Evolutionary conservation across 2,797 vertebrate genomes (phyloP), one percentile per base, ranked within the genome.

Genomic region (Rhabdophis nuchalis): DNA sequence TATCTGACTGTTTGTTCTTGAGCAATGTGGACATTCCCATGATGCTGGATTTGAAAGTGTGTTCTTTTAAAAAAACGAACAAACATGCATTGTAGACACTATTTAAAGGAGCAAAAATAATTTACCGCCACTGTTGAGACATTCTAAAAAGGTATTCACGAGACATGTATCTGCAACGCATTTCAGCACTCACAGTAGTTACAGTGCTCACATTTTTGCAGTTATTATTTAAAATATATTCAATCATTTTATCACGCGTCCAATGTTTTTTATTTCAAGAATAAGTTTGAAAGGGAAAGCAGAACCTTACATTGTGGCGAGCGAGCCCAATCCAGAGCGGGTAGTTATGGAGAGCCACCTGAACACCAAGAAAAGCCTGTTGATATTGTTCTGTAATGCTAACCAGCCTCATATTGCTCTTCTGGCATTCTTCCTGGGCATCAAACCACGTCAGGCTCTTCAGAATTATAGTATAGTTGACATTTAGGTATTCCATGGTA

Each of bases 261-360:
- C 27, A 50, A 29, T 46, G 8, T 61, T 72, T 94, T 89, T 89
- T 57, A 1, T 85, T 94, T 61, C 88, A 87, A 77, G 91, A 93
- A 86, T 36, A 11, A 50, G 89, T 2, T 29, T 86, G 92, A 96
- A 82, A 3, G 11, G 7, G 20, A 52, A 53, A 95, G 12, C 94
- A 87, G 68, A 86, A 92, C 97, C 98, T 97, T 97, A 99, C 99
- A 0, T 99, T 98, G 95, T 97, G 96, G 87, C 98, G 99, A 90
- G 97, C 98, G 90, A 99, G 98, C 95, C 99, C 99, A 46, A 98
- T 99, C 99, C 99, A 99, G 94, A 99, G 97, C 9, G 98, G 97
- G 0, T 93, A 95, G 56, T 95, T 95, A 1, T 85, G 96, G 0
- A 96, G 97, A 94, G 95, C 97, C 4, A 98, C 97, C 2, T 97